A percentile compares a stretch with the other conserved stretches of the same genome.
Evolutionary conservation across 2,888 invertebrate species (phyloP).

Genomic region (Syrphus vitripennis): DNA sequence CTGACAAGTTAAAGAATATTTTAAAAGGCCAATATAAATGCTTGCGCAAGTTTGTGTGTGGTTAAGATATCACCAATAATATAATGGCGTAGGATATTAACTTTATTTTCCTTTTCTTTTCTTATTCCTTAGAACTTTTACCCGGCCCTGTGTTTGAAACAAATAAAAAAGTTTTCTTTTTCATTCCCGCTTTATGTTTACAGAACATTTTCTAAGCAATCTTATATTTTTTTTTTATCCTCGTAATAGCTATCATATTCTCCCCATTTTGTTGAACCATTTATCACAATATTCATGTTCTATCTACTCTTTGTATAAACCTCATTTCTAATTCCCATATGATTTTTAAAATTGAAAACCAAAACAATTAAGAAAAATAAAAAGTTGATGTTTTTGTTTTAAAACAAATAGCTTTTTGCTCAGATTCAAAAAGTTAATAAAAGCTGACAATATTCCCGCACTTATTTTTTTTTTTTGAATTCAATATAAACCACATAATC

Average conservation of each 20-base stretch:
- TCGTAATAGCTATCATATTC: not conserved
- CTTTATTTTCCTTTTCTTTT: not conserved
- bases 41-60: not conserved
- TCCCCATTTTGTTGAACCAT: not conserved
- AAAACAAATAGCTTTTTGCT: not conserved
- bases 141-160: not conserved
- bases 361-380: not conserved
- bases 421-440: not conserved
- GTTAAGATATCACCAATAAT: too few species aligned
- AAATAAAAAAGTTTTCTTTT: not conserved
- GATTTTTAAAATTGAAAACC: not conserved
- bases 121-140: not conserved
- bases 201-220: not conserved
- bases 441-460: not conserved
- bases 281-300: not conserved
- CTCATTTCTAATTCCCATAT: not conserved
- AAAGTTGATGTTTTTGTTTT: not conserved
- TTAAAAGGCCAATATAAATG: not conserved
- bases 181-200: not conserved
- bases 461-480: not conserved
- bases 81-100: too few species aligned
- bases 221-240: not conserved
- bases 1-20: too few species aligned
- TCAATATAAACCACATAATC: not conserved
- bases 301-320: not conserved